Evolutionary conservation across 2,797 vertebrate species (phyloP), one percentile per base, ranked within the genome.

Genomic region (Chelonia mydas): DNA sequence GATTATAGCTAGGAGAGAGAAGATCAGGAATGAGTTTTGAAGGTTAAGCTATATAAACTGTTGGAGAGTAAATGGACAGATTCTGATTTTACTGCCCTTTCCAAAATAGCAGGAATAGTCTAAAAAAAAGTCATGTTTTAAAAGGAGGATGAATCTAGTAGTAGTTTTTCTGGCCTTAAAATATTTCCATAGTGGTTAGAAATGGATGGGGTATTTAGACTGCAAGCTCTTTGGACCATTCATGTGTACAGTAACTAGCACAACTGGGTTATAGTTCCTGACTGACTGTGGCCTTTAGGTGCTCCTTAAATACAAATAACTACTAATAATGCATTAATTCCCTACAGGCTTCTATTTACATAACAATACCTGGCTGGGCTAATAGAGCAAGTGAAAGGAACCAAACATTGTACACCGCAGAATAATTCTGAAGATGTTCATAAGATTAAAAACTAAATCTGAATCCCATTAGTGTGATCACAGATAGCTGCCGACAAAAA

Each of bases 31-130:
- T 5, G 16, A 65, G 17, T n/a, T 65, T 65, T 65, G 61, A 65
- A 65, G 33, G 16, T 25, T 74, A 23, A 74, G 41, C 12, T 3
- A 13, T 45, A 7, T 27, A 45, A 45, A 74, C 61, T 65, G 89
- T 77, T 49, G 89, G 93, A 84, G 50, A 84, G 65, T 45, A 94
- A 95, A 91, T 61, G 65, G 50, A 86, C 77, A 47, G 23, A 83
- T 83, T 89, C 53, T 74, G 80, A 90, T 94, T 92, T 51, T 17
- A 57, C 21, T 85, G 41, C 21, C 90, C 88, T 78, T 51, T 84
- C 81, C 33, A 88, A 94, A 92, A 88, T 91, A 90, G 79, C 41
- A 82, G n/a, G 25, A 87, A 25, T 88, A 25, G n/a, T 68, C 59
- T 83, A 88, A 8, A 33, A 88, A 89, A 12, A 19, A 50, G 84